A percentile compares a stretch with the other conserved stretches of the same genome.
These are phyloP conservation scores for Sinohyriopsis cumingii DNA, from an alignment of 2,888 invertebrate genomes.

Conservation along the genomic window DNA sequence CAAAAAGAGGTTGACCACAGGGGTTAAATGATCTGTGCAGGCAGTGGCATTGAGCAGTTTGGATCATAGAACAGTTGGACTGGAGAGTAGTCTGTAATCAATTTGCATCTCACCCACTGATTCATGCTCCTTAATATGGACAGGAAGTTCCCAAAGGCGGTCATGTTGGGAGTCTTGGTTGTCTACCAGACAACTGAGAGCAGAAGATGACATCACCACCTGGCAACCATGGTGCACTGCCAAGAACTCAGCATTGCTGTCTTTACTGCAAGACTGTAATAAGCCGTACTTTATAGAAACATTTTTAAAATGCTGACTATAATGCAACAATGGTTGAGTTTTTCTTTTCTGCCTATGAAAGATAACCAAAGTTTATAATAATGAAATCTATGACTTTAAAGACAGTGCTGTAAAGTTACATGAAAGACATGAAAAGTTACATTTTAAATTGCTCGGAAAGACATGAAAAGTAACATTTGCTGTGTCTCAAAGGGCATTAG, in stretches of 20 bases:
- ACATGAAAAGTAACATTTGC: no score
- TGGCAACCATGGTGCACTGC: slow-evolving; percentile 51
- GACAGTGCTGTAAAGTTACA: no score
- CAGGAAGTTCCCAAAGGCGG: slow-evolving; percentile 61
- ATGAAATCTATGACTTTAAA: no score
- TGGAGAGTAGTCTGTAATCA: background rate
- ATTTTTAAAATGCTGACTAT: no score
- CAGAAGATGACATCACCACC: slow-evolving; percentile 57
- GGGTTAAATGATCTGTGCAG: background rate
- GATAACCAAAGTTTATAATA: no score
- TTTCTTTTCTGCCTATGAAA: no score
- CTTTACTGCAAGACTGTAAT: slow-evolving; percentile 54
- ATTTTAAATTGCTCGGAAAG: no score
- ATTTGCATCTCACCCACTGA: slow-evolving; percentile 34
- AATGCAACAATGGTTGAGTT: no score
- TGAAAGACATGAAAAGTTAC: no score
- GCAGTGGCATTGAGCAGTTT: background rate
- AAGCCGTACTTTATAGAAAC: background rate
- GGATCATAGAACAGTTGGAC: background rate
- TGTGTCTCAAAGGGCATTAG: no score
- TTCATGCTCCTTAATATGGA: slow-evolving; percentile 50
- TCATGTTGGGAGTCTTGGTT: slow-evolving; percentile 49
- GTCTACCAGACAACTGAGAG: slow-evolving; percentile 56
- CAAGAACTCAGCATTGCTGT: slow-evolving; percentile 55
- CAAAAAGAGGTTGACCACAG: no score